Evolutionary conservation across 2,888 invertebrate species (phyloP).

Genomic region (Eupsilia transversa): DNA sequence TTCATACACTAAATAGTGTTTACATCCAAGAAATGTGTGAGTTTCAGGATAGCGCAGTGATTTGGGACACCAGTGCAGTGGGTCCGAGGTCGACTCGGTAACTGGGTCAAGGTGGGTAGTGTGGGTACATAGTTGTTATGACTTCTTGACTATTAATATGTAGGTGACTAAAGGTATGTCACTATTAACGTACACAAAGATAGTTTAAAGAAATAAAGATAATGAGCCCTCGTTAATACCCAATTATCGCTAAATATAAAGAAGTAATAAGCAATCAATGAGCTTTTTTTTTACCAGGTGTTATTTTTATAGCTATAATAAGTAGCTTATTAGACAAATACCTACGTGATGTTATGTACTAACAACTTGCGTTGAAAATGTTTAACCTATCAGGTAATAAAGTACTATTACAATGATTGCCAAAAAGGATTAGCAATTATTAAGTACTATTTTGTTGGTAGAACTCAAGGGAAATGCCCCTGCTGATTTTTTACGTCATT

Average conservation of each 20-base stretch:
- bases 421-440: neutral
- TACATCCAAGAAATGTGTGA: conserved; percentile 1
- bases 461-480: neutral
- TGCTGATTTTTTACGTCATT: neutral
- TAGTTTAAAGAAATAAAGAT: neutral
- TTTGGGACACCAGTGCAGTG: conserved; percentile 44
- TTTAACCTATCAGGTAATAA: too few relatives aligned
- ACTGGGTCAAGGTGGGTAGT: conserved; percentile 50
- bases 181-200: neutral
- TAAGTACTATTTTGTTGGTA: neutral
- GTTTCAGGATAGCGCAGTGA: conserved; percentile 40
- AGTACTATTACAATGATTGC: too few relatives aligned
- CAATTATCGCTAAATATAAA: neutral
- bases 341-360: neutral
- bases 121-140: neutral
- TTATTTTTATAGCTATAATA: neutral
- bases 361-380: neutral
- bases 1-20: conserved; percentile 9
- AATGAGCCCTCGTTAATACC: neutral
- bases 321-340: neutral
- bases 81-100: conserved; percentile 31
- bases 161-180: neutral
- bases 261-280: too few relatives aligned
- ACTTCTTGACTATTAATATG: neutral
- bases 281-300: neutral